Conservation (phyloP, 2,888 invertebrate genomes). For the Chloromyia formosa region DNA sequence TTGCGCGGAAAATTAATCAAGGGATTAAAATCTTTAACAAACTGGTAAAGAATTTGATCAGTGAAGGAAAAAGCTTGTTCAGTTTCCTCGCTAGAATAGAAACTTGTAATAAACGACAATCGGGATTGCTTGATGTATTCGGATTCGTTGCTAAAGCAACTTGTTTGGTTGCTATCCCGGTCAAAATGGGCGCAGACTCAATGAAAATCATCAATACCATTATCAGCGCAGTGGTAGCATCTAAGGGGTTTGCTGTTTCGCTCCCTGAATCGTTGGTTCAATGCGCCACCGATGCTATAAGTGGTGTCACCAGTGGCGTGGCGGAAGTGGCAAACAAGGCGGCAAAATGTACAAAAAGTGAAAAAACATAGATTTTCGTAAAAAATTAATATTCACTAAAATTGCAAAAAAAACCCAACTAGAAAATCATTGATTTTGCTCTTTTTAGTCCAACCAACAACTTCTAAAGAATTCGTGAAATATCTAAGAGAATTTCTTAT, state of each 20-base stretch:
- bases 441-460: too few relatives aligned
- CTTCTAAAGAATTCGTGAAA: too few relatives aligned
- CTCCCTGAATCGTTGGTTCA: not conserved
- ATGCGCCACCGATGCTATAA: not conserved
- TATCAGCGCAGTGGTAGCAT: not conserved
- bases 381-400: not conserved
- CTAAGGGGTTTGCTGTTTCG: not conserved
- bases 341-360: not conserved
- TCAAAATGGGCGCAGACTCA: not conserved
- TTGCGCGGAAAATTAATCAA: constrained; percentile 13
- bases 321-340: not conserved
- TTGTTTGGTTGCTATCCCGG: not conserved
- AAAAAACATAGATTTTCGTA: not conserved
- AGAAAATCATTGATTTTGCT: too few relatives aligned
- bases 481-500: too few relatives aligned
- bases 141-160: not conserved
- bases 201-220: constrained; percentile 4
- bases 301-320: not conserved
- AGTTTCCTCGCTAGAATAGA: constrained; percentile 15
- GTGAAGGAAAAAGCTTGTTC: not conserved
- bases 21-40: constrained; percentile 15
- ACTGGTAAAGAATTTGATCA: not conserved
- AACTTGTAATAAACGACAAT: not conserved
- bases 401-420: too few relatives aligned
- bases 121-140: not conserved